These are phyloP conservation scores for Lasioglossum albipes DNA, from an alignment of 1,140 invertebrate species.

Conservation along the genomic window DNA sequence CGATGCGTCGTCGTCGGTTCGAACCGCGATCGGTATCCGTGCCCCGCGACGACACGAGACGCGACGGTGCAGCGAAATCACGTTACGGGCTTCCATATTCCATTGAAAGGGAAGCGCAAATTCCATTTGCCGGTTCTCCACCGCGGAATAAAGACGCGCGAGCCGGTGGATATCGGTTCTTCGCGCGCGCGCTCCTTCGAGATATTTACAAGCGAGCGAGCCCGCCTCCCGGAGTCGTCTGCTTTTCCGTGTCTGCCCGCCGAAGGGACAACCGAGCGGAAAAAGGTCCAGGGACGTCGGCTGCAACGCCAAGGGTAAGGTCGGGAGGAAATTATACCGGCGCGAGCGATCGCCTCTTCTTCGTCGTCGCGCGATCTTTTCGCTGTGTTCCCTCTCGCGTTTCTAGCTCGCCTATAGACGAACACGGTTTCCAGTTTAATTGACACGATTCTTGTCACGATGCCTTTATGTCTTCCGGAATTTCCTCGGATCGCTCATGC, in stretches of 20 bases:
- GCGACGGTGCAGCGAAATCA: conserved; percentile 35
- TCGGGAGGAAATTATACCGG: neutral
- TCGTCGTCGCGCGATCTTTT: neutral
- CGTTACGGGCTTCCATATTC: conserved; percentile 43
- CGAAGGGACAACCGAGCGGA: neutral
- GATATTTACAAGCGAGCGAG: conserved; percentile 9
- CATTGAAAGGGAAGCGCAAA: conserved; percentile 40
- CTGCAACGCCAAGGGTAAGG: neutral
- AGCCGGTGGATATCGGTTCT: neutral
- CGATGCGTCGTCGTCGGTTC: conserved; percentile 28
- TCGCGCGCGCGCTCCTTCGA: neutral
- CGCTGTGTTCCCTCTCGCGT: too few species aligned
- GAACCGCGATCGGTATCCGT: conserved; percentile 29
- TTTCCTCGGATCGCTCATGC: too few species aligned
- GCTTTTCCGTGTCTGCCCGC: neutral
- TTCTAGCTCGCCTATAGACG: too few species aligned
- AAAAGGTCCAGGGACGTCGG: neutral
- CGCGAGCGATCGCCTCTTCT: neutral
- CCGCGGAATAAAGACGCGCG: conserved; percentile 21
- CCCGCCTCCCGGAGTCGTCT: neutral
- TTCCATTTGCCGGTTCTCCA: conserved; percentile 31
- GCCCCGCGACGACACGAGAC: conserved; percentile 24
- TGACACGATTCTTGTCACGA: too few species aligned
- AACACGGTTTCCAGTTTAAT: too few species aligned
- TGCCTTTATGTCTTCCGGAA: too few species aligned